Evolutionary conservation across 92 coral and sea anemone species (phyloP), one percentile per base, ranked within the genome.

Genomic region (Porites lobata): DNA sequence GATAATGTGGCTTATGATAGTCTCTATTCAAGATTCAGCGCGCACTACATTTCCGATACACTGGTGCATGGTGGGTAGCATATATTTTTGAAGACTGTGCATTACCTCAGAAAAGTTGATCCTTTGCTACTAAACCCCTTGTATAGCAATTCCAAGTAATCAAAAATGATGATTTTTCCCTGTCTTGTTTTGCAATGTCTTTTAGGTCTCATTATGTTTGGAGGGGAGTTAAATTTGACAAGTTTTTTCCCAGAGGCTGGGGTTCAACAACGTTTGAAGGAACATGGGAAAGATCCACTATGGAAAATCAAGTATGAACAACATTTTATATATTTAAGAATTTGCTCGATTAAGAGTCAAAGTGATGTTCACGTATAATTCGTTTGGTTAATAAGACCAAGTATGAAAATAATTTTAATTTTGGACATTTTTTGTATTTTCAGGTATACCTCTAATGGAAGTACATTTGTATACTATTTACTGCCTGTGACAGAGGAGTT

Each of bases 171-270:
- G 29, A 54, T 54, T 54, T 54, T 8, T 53, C 58, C 9, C 12
- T 53, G 58, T 8, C 58, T 65, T 65, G 69, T 5, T 24, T 9
- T 65, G 2, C 12, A 4, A 51, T 47, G 7, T 56, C 14, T 50
- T 26, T 10, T 76, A 95, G 98, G 98, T 69, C 89, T 95, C 9
- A 92, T 95, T 2, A 95, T 95, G 98, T 93, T 92, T 93, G 98
- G 98, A 61, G 98, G 98, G 13, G 96, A 93, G 75, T 79, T 88
- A 24, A 24, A 24, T 75, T 65, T 95, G 64, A 91, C 94, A 7
- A 93, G 95, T 59, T 95, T 87, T 89, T 95, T 95, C 12, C 98
- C 98, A 11, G 98, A 95, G 58, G 93, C 91, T 91, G 98, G 98
- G 26, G 87, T 95, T 17, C 95, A 95, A 65, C 96, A 95, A 72